Evolutionary conservation across 1,140 invertebrate species (phyloP), one percentile per base, ranked within the genome.

Genomic region (Bombus confusus): DNA sequence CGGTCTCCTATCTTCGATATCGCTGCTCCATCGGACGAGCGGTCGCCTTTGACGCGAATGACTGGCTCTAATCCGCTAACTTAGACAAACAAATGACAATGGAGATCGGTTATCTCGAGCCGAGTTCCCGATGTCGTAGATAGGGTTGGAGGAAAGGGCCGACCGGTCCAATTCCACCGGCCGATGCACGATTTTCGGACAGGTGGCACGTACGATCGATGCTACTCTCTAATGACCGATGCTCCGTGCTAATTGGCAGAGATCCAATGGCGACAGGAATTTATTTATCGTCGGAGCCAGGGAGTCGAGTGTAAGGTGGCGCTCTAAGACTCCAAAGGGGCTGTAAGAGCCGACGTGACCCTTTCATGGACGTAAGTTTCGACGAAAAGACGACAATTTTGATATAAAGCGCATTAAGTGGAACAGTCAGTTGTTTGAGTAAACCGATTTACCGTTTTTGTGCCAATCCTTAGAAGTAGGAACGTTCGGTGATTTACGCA

Each of bases 61-160:
- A 92, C 92, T 91, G 69, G 86, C 90, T 91, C 89, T 91, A 92
- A 90, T 91, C 90, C 85, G 83, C 77, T 85, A 87, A 92, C 87
- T 87, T 92, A 93, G 92, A 94, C 93, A 94, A 94, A 94, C 94
- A 94, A 94, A 94, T 94, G 92, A 94, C 93, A 94, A 94, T 93
- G 91, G 91, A 93, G 93, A 94, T 94, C 82, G 78, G 77, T 83
- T 91, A 91, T 91, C 90, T 91, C 62, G 62, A 74, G 62, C 37
- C 57, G 66, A 75, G 71, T 64, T 85, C 77, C 80, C 72, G 88
- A 90, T 89, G 69, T 22, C 41, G 83, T 87, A 83, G 74, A 85
- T 77, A 83, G 68, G 66, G 71, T 52, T 13, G 47, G 64, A 31
- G 64, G 15, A 52, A 69, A 83, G 62, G 66, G 25, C 4, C 37